A percentile compares a stretch with the other conserved stretches of the same genome.
Conservation (phyloP, 1,140 invertebrate species). For the Achatina immaculata region DNA sequence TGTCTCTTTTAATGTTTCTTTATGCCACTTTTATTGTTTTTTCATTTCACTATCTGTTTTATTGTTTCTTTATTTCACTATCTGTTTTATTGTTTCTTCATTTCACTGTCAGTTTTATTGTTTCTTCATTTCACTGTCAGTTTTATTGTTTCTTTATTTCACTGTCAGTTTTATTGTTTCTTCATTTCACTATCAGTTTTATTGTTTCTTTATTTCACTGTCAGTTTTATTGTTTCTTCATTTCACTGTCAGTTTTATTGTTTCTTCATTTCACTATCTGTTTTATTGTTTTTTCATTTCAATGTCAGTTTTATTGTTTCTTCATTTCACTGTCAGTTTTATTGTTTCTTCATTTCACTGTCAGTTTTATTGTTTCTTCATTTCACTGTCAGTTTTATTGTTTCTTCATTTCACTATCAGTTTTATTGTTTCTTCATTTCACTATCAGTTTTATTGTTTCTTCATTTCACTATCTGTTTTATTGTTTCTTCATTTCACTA, state of each 20-base stretch:
- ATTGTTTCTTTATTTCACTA: not conserved
- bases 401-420: too few relatives aligned
- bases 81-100: not conserved
- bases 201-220: too few relatives aligned
- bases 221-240: too few relatives aligned
- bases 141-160: not conserved
- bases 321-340: too few relatives aligned
- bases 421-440: slow-evolving; percentile 25
- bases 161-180: slow-evolving; percentile 1
- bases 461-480: not conserved
- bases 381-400: too few relatives aligned
- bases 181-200: too few relatives aligned
- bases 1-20: not conserved
- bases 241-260: too few relatives aligned
- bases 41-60: not conserved
- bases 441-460: not conserved
- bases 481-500: not conserved
- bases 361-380: too few relatives aligned
- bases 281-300: too few relatives aligned
- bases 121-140: not conserved
- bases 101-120: slow-evolving; percentile 5
- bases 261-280: too few relatives aligned
- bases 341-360: too few relatives aligned
- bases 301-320: too few relatives aligned
- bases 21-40: not conserved